Evolutionary conservation across 2,888 invertebrate species (phyloP).

Genomic region (Cataglyphis altisquamis): DNA sequence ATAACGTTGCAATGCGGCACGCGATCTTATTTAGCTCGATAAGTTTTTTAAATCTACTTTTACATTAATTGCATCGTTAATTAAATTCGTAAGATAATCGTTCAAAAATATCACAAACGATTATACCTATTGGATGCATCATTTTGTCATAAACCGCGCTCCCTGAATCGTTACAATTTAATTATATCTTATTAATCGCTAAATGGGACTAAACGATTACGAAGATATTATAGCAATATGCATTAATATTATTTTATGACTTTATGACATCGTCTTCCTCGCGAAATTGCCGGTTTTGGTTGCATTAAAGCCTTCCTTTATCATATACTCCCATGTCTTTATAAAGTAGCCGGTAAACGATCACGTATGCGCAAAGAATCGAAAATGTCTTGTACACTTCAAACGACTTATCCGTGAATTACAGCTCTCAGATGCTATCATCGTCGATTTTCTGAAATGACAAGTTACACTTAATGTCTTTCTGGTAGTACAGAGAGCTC

Average conservation of each 20-base stretch:
- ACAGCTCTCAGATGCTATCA: conserved; percentile 25
- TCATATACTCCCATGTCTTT: conserved; percentile 4
- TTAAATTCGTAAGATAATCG: not conserved
- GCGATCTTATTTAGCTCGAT: not conserved
- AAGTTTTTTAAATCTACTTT: not conserved
- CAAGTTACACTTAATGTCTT: conserved; percentile 3
- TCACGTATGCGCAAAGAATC: not conserved
- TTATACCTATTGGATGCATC: not conserved
- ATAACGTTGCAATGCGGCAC: not conserved
- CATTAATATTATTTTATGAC: conserved; percentile 13
- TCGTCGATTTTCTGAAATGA: conserved; percentile 59
- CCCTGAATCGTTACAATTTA: not conserved
- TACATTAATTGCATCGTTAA: not conserved
- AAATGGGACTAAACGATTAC: not conserved
- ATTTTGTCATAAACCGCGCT: conserved; percentile 1
- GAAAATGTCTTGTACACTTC: not conserved
- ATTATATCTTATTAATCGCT: conserved; percentile 28
- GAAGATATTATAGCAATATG: not conserved
- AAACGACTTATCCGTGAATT: not conserved
- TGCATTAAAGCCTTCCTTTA: conserved; percentile 16
- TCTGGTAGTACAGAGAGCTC: conserved; percentile 6
- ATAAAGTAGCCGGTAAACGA: conserved; percentile 7
- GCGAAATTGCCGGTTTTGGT: not conserved
- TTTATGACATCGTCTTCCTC: not conserved
- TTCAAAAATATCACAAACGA: conserved; percentile 6